These are phyloP conservation scores for Lepus townsendii DNA, from an alignment of 2,797 vertebrate genomes.

Conservation along the genomic window DNA sequence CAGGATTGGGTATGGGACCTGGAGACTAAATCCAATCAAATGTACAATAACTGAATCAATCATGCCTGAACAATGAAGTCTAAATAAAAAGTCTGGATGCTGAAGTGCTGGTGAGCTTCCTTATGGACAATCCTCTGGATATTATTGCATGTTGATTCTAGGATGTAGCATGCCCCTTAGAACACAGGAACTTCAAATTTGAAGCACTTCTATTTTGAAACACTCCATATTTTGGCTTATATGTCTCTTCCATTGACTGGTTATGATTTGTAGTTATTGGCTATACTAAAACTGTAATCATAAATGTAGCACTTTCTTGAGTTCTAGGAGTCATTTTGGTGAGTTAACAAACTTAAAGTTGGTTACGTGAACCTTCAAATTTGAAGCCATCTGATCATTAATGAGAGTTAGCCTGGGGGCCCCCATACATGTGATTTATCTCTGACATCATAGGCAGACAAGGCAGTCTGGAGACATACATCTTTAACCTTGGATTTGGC, in stretches of 20 bases:
- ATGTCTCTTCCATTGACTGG: neutral
- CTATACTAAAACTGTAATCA: neutral
- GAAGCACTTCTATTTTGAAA: neutral
- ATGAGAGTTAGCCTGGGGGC: neutral
- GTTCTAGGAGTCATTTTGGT: neutral
- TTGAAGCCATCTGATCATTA: neutral
- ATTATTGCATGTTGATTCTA: neutral
- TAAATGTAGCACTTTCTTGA: neutral
- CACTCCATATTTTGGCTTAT: neutral
- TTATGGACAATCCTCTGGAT: neutral
- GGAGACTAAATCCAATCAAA: neutral
- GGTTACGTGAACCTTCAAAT: neutral
- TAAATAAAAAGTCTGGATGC: neutral
- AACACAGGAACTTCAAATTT: neutral
- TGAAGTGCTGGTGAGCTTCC: neutral
- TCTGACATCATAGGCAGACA: neutral
- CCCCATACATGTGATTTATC: neutral
- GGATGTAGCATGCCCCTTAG: neutral
- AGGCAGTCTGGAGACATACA: neutral
- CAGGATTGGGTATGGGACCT: accelerated
- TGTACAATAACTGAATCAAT: neutral
- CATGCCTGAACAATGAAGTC: neutral
- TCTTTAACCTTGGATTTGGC: neutral
- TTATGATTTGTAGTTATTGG: neutral
- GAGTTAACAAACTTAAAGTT: neutral